These are phyloP conservation scores for Conus ventricosus DNA, from an alignment of 1,140 invertebrate genomes.

Conservation along the genomic window DNA sequence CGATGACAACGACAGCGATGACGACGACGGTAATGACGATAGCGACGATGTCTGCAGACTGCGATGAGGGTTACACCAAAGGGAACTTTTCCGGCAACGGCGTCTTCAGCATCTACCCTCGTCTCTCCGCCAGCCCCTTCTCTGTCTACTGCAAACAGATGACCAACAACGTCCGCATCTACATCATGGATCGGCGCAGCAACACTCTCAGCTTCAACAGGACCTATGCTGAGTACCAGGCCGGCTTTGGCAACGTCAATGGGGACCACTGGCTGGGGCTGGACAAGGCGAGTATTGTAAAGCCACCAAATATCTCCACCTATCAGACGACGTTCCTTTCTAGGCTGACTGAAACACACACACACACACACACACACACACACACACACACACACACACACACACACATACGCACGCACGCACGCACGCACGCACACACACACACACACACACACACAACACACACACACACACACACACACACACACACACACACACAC, in stretches of 20 bases:
- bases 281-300: constrained; percentile 16
- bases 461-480: no score
- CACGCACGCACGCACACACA: no score
- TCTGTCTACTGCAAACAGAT: constrained; percentile 10
- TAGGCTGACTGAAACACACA: background rate
- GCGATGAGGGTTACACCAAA: background rate
- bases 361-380: no score
- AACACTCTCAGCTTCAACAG: constrained; percentile 25
- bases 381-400: no score
- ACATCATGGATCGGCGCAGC: background rate
- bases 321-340: background rate
- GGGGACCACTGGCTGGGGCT: constrained; percentile 38
- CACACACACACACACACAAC: no score
- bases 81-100: background rate
- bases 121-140: background rate
- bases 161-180: background rate
- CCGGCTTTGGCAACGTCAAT: constrained; percentile 26
- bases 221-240: constrained; percentile 30
- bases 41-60: constrained; percentile 5
- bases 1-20: no score
- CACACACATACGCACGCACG: no score
- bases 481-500: no score
- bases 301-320: background rate
- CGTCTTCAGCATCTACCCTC: background rate
- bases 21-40: no score